Evolutionary conservation across 2,113 vertebrate genomes (phyloP), one percentile per base, ranked within the genome.

Genomic region (Pardalotus punctatus): DNA sequence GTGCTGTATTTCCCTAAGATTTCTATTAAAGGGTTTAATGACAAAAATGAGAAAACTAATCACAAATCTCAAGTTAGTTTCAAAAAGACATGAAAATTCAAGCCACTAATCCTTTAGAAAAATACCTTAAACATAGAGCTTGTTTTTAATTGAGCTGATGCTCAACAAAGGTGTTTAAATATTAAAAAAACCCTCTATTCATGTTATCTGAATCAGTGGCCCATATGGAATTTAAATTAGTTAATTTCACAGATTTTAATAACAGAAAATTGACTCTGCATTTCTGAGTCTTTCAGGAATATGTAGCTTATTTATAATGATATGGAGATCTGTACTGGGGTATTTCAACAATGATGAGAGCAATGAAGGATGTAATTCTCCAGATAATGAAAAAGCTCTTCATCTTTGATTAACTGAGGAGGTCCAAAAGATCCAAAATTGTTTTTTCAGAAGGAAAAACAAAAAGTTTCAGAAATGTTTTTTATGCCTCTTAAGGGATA

Each of bases 231-330:
- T 97, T 94, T 96, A 97, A 95, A 96, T 93, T 62, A 94, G 28
- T 78, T 96, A 89, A 96, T 95, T 95, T 91, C 85, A 95, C 66
- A 89, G 25, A 95, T 96, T 96, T 96, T 94, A 80, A 90, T 94
- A 84, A 90, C 65, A 78, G 94, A 94, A 88, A 95, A 86, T 33
- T 84, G 47, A 81, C 66, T 89, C 3, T 3, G 10, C 31, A 69
- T 84, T 96, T 95, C 31, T 65, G 76, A 80, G 3, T 87, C 56
- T 82, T 90, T 94, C 47, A 77, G 12, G 81, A 90, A 64, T 53
- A 74, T 42, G 40, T 69, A 81, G 53, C 13, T 83, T 94, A 86
- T 53, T 90, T 28, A 67, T 62, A 96, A 72, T 57, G 54, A 38
- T 81, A 61, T 29, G 70, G 35, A 86, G 33, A 87, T 62, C 31